These are phyloP conservation scores for Agrotis clavis DNA, from an alignment of 2,888 invertebrate genomes.

Conservation along the genomic window DNA sequence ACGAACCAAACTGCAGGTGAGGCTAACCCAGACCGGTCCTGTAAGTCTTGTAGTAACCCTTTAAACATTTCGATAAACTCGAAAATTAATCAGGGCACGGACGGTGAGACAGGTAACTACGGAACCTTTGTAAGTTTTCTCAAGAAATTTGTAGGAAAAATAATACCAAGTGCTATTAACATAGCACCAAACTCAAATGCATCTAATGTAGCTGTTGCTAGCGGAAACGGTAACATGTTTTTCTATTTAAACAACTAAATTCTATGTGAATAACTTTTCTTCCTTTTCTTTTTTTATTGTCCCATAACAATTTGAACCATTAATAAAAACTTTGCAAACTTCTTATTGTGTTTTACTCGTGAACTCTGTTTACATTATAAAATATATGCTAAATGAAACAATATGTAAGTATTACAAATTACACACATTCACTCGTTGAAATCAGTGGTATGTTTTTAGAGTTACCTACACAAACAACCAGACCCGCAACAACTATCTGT, in stretches of 20 bases:
- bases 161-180: background rate
- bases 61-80: background rate
- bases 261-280: background rate
- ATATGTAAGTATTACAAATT: too few relatives aligned
- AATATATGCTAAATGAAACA: too few relatives aligned
- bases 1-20: background rate
- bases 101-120: background rate
- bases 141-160: slow-evolving; percentile 1
- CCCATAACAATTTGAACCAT: background rate
- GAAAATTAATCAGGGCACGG: background rate
- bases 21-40: background rate
- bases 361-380: too few relatives aligned
- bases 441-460: too few relatives aligned
- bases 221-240: slow-evolving; percentile 18
- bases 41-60: background rate
- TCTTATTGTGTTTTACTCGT: background rate
- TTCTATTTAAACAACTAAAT: slow-evolving; percentile 13
- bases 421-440: too few relatives aligned
- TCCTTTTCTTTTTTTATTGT: background rate
- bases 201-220: slow-evolving; percentile 18
- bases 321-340: background rate
- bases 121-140: slow-evolving; percentile 9
- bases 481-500: too few relatives aligned
- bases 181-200: slow-evolving; percentile 9
- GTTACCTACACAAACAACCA: too few relatives aligned